phyloP scores from a whole-genome alignment of 2,113 vertebrate genomes.

The Caranx melampygus region DNA sequence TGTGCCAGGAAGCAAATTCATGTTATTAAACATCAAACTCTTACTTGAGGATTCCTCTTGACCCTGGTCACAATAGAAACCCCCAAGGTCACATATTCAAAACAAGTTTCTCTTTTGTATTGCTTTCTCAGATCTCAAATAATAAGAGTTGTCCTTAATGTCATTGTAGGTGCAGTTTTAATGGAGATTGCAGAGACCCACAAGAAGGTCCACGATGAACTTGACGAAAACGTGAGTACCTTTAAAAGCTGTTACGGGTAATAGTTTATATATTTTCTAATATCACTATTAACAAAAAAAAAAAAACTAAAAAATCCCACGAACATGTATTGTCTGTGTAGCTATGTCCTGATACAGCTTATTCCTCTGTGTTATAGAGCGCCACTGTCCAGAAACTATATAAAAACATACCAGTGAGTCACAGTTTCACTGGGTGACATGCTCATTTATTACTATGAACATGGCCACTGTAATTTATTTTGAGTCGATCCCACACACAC shows the following conservation, averaged over 20 bases:
- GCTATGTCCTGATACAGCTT: background rate
- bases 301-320: background rate
- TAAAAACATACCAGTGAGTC: background rate
- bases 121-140: background rate
- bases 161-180: constrained; percentile 89
- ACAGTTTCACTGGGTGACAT: background rate
- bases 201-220: constrained; percentile 90
- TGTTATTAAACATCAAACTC: too few species aligned
- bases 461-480: background rate
- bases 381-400: background rate
- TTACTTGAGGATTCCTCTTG: background rate
- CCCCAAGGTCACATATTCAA: background rate
- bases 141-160: constrained; percentile 1
- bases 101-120: background rate
- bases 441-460: background rate
- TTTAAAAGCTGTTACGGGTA: background rate
- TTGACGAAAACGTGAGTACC: constrained; percentile 93
- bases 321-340: background rate
- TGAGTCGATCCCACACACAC: background rate
- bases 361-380: background rate
- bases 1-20: too few species aligned
- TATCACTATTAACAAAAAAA: background rate
- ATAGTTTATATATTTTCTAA: background rate
- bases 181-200: constrained; percentile 93
- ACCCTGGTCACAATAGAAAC: background rate